A percentile compares a stretch with the other conserved stretches of the same genome.
These are phyloP conservation scores for Prietella phreatophila DNA, from an alignment of 2,113 vertebrate species.

Conservation along the genomic window DNA sequence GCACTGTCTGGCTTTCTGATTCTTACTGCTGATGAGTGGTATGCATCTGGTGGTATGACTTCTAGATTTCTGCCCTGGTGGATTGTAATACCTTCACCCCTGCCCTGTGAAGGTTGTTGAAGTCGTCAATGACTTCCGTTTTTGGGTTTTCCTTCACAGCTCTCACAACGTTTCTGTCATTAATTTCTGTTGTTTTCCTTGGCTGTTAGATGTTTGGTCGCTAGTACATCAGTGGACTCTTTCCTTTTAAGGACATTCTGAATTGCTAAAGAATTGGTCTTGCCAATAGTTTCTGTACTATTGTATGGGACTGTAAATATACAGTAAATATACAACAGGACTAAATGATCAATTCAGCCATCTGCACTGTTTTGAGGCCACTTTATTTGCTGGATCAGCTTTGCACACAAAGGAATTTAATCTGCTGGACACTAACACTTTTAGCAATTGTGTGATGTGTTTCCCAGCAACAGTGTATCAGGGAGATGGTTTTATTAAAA, in stretches of 20 bases:
- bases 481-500: conserved; percentile 50
- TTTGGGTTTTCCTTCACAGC: no score
- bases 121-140: no score
- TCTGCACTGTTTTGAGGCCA: conserved; percentile 6
- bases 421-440: conserved; percentile 12
- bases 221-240: no score
- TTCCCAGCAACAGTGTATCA: conserved; percentile 45
- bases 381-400: conserved; percentile 11
- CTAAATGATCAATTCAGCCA: conserved; percentile 31
- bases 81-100: no score
- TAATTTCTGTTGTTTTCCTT: no score
- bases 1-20: neutral
- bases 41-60: no score
- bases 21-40: no score
- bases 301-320: neutral
- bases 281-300: neutral
- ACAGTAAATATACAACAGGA: neutral
- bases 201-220: no score
- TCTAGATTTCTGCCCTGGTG: no score
- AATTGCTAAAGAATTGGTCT: neutral
- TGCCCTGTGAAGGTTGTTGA: no score
- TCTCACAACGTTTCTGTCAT: no score
- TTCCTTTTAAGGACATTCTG: no score
- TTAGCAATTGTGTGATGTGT: conserved; percentile 31
- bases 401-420: conserved; percentile 9